Conservation (phyloP, 2,113 vertebrate species). For the Aspidoscelis tigris region DNA sequence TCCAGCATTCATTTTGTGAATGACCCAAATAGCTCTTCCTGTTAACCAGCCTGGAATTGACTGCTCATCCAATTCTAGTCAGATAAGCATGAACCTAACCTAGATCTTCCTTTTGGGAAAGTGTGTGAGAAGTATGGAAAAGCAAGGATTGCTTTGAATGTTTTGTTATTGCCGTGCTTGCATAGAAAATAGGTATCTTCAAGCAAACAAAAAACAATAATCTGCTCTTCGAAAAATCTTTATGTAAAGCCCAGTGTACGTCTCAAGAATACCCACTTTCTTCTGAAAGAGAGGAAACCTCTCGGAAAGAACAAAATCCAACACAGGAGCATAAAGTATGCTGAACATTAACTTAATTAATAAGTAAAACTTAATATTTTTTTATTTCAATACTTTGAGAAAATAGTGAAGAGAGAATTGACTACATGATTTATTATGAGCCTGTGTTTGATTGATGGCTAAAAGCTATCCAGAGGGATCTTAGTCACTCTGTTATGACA, state of each 20-base stretch:
- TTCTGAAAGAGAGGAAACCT: constrained; percentile 30
- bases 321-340: constrained; percentile 19
- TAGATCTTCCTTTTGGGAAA: constrained; percentile 40
- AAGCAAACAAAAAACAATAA: constrained; percentile 26
- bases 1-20: too few species aligned
- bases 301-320: neutral
- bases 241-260: neutral
- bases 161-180: constrained; percentile 42
- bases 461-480: constrained; percentile 37
- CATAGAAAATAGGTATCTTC: constrained; percentile 34
- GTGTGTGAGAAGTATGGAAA: constrained; percentile 11
- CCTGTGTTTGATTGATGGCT: constrained; percentile 38
- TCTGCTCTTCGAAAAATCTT: constrained; percentile 22
- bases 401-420: constrained; percentile 35
- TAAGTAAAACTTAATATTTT: constrained; percentile 25
- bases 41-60: too few species aligned
- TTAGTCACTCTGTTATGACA: constrained; percentile 18
- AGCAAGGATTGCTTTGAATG: constrained; percentile 44
- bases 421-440: constrained; percentile 32
- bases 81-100: too few species aligned
- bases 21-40: too few species aligned
- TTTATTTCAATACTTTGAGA: constrained; percentile 49
- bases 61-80: too few species aligned
- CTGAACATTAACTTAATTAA: constrained; percentile 25
- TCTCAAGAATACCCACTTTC: constrained; percentile 13